A percentile compares a stretch with the other conserved stretches of the same genome.
Evolutionary conservation across 1,140 invertebrate species (phyloP).

Genomic region (Drosophila paulistorum): DNA sequence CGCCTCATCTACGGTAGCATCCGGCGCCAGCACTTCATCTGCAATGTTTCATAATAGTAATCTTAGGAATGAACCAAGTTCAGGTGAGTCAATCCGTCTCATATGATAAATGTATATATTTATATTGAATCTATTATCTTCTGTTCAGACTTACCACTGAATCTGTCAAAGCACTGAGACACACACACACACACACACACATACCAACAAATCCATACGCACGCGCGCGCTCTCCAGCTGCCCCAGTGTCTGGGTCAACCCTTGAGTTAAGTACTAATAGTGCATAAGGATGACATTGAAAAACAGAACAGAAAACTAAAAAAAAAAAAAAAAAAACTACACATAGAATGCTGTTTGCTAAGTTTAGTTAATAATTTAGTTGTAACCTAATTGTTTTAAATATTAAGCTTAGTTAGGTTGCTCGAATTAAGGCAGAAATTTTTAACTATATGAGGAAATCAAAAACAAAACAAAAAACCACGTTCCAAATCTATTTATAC

Average conservation of each 20-base stretch:
- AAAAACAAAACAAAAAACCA: slow-evolving; percentile 13
- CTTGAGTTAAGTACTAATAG: slow-evolving; percentile 75
- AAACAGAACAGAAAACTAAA: too few relatives aligned
- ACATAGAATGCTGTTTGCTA: slow-evolving; percentile 58
- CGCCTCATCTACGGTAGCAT: slow-evolving; percentile 49
- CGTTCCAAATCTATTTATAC: slow-evolving; percentile 59
- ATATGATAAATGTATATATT: background rate
- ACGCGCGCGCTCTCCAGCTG: slow-evolving; percentile 51
- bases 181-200: slow-evolving; percentile 22
- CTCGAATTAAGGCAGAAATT: slow-evolving; percentile 54
- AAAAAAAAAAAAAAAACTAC: slow-evolving; percentile 27
- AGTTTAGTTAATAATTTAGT: slow-evolving; percentile 68
- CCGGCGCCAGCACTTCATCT: slow-evolving; percentile 56
- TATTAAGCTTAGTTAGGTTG: slow-evolving; percentile 58
- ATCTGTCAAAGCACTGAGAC: slow-evolving; percentile 82
- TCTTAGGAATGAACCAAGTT: slow-evolving; percentile 82
- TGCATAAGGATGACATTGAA: slow-evolving; percentile 69
- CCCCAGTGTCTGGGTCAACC: slow-evolving; percentile 66
- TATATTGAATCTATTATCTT: slow-evolving; percentile 25
- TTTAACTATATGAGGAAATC: slow-evolving; percentile 42
- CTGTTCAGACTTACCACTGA: slow-evolving; percentile 79
- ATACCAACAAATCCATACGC: slow-evolving; percentile 30
- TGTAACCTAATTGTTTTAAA: slow-evolving; percentile 68
- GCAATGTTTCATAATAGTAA: slow-evolving; percentile 78
- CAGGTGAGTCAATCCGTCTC: slow-evolving; percentile 53